Evolutionary conservation across 2,888 invertebrate species (phyloP).

Genomic region (Pharmacophagus antenor): DNA sequence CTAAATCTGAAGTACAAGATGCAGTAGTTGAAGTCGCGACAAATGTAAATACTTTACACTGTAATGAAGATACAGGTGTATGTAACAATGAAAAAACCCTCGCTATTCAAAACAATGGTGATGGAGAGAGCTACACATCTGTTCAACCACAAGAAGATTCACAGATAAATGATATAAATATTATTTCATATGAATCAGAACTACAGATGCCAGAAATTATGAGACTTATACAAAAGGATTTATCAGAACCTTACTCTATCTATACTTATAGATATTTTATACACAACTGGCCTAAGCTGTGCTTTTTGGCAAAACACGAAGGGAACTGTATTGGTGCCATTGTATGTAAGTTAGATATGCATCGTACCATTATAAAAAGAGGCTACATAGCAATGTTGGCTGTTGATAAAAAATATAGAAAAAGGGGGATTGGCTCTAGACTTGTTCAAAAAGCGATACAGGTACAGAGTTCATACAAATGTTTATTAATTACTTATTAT

Average conservation of each 20-base stretch:
- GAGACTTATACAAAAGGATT: conserved; percentile 98
- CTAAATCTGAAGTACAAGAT: conserved; percentile 48
- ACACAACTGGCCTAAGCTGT: conserved; percentile 99
- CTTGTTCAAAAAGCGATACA: conserved; percentile 89
- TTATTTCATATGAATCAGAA: conserved; percentile 92
- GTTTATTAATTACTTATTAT: conserved; percentile 7
- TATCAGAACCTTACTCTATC: conserved; percentile 99
- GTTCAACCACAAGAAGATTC: conserved; percentile 42
- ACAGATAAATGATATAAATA: conserved; percentile 61
- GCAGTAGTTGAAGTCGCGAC: conserved; percentile 44
- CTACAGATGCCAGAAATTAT: conserved; percentile 99
- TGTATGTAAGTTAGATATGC: conserved; percentile 98
- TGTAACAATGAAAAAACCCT: conserved; percentile 29
- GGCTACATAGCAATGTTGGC: conserved; percentile 99
- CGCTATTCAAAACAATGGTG: conserved; percentile 37
- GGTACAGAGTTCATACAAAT: conserved; percentile 51
- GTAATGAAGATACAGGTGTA: conserved; percentile 45
- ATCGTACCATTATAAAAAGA: conserved; percentile 92
- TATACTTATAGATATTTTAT: conserved; percentile 99
- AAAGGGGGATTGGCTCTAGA: conserved; percentile 94
- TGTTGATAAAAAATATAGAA: conserved; percentile 96
- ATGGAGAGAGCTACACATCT: conserved; percentile 46
- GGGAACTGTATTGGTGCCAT: conserved; percentile 97
- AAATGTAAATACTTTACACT: conserved; percentile 72
- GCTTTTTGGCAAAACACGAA: conserved; percentile 95